Evolutionary conservation across 2,113 vertebrate species (phyloP).

Genomic region (Indicator indicator): DNA sequence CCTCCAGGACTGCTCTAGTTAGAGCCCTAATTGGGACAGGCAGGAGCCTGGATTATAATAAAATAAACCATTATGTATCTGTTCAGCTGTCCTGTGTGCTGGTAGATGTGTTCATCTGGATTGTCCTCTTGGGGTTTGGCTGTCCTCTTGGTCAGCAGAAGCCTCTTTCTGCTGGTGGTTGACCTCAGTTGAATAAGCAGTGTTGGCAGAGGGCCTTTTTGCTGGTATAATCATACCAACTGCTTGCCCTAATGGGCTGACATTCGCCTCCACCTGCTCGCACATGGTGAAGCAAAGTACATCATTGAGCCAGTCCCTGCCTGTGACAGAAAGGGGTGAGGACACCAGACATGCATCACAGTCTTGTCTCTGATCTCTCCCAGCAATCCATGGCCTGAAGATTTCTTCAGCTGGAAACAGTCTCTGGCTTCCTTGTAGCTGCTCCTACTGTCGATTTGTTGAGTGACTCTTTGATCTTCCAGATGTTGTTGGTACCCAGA

Average conservation of each 20-base stretch:
- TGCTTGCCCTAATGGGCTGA: fast-evolving
- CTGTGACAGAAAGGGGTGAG: neutral
- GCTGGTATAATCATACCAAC: too few species aligned
- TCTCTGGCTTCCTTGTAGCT: neutral
- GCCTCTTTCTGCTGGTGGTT: neutral
- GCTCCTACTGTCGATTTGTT: neutral
- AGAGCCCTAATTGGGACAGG: neutral
- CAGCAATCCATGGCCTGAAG: fast-evolving
- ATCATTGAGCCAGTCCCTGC: too few species aligned
- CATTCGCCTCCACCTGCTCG: fast-evolving
- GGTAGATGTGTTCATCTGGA: fast-evolving
- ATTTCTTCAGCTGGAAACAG: neutral
- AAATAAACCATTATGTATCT: fast-evolving
- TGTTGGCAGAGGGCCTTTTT: neutral
- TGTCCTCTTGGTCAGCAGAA: too few species aligned
- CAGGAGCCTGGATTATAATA: fast-evolving
- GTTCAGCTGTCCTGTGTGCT: fast-evolving
- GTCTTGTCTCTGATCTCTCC: fast-evolving
- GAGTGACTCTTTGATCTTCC: neutral
- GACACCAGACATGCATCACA: fast-evolving
- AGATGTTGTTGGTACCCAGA: neutral
- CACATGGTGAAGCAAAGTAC: neutral
- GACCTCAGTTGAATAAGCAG: neutral
- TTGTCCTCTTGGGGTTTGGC: neutral
- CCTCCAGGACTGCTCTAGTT: neutral